A percentile compares a stretch with the other conserved stretches of the same genome.
phyloP scores from a whole-genome alignment of 2,888 invertebrate genomes.

The Priocnemis perturbator region DNA sequence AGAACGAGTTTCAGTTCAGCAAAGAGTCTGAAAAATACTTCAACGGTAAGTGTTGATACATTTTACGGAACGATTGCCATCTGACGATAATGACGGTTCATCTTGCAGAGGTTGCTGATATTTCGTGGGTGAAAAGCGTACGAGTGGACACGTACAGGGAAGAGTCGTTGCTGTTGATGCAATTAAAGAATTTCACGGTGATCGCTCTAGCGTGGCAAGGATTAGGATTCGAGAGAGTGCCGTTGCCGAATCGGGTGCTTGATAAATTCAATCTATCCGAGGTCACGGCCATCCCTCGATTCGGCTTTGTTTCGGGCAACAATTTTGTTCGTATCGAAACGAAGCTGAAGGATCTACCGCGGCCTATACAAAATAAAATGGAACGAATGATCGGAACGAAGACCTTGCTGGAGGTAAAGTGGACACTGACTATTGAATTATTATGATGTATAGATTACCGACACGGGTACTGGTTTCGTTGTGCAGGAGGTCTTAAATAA shows the following conservation, averaged over 20 bases:
- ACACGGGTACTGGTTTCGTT: neutral
- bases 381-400: constrained; percentile 62
- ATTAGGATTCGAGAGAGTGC: constrained; percentile 46
- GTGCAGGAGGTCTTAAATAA: constrained; percentile 49
- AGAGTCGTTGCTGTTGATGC: constrained; percentile 74
- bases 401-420: constrained; percentile 66
- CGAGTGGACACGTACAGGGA: constrained; percentile 74
- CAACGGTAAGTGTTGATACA: constrained; percentile 44
- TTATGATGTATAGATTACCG: neutral
- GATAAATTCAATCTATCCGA: constrained; percentile 56
- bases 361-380: constrained; percentile 65
- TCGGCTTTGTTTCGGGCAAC: constrained; percentile 60
- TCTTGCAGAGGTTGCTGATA: constrained; percentile 52
- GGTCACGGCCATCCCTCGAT: constrained; percentile 56
- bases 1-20: constrained; percentile 53
- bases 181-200: constrained; percentile 63
- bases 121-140: constrained; percentile 60
- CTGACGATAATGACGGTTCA: no score
- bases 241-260: constrained; percentile 46
- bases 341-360: constrained; percentile 57
- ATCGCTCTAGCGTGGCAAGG: constrained; percentile 61
- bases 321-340: constrained; percentile 60
- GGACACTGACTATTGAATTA: constrained; percentile 7
- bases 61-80: no score
- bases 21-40: constrained; percentile 52